Conservation (phyloP, 92 coral and sea anemone genomes). For the Palythoa caribaeorum region DNA sequence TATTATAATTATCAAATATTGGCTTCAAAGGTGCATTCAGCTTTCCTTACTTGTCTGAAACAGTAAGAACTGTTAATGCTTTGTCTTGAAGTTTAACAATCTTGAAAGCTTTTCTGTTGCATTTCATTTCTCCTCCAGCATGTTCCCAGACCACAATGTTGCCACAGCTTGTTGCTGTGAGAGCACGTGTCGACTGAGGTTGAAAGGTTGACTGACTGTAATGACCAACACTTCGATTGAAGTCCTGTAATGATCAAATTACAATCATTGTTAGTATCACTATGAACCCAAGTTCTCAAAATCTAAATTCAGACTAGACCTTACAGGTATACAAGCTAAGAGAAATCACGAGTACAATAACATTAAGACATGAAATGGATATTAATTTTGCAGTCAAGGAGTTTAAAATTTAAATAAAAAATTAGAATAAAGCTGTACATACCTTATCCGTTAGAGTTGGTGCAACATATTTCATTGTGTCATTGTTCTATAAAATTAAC, state of each 20-base stretch:
- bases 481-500: constrained; percentile 59
- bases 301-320: background rate
- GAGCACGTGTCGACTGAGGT: constrained; percentile 85
- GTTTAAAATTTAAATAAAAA: background rate
- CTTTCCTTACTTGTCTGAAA: constrained; percentile 83
- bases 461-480: constrained; percentile 81
- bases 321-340: background rate
- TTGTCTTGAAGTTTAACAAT: constrained; percentile 96
- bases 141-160: constrained; percentile 98
- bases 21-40: background rate
- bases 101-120: constrained; percentile 97
- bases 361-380: background rate
- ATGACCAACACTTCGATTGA: constrained; percentile 93
- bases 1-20: too few relatives aligned
- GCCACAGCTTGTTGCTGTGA: constrained; percentile 97
- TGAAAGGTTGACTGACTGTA: constrained; percentile 99
- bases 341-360: too few relatives aligned
- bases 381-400: background rate
- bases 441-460: constrained; percentile 98
- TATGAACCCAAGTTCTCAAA: background rate
- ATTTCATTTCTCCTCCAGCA: constrained; percentile 84
- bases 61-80: constrained; percentile 91
- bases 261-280: background rate
- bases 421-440: background rate
- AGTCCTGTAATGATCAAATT: constrained; percentile 68